Base-by-base conservation (phyloP, 2,113 vertebrate genomes). In the Cyanoderma ruficeps region DNA sequence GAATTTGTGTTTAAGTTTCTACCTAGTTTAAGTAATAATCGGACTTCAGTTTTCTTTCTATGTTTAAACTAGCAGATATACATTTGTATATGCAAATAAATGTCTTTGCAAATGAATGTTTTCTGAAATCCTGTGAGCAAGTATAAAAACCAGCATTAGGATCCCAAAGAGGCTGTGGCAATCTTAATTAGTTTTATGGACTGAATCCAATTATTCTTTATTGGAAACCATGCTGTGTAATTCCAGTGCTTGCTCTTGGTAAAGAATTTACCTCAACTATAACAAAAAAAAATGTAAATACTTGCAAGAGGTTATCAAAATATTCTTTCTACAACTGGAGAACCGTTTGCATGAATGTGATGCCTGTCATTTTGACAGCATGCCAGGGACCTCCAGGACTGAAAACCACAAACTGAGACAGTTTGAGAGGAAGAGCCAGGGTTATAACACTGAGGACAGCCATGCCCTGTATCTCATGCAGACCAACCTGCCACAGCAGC, bases 141-240 rank as follows among this genome's bases (percentile, higher is more conserved):
- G 55, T 77, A 87, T 78, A 49, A 83, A 49, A 70, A 87, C 16
- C n/a, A 86, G 41, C 37, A 68, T 78, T 59, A 84, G 75, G 69
- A 93, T 96, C 90, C 76, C 93, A 87, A 83, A 75, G 60, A 96
- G 82, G 27, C 61, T 71, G 35, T 94, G 84, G 87, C 41, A 81
- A 11, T 93, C 91, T 93, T 95, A 89, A 68, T 97, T 95, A 96
- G 76, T 89, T 94, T 87, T 30, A 53, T 88, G 56, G 74, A 64
- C 60, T 74, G 11, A 95, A 67, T 42, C 61, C 50, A 61, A 49
- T 81, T 93, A 95, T 94, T 89, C 63, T 72, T 65, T 70, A 80
- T 49, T 80, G 52, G 94, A 88, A 90, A n/a, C 22, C 77, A 68
- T 76, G 59, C 83, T 94, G 90, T 65, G 83, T 77, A 79, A 57